Conservation (phyloP, 1,140 invertebrate species). For the Centruroides sculpturatus region DNA sequence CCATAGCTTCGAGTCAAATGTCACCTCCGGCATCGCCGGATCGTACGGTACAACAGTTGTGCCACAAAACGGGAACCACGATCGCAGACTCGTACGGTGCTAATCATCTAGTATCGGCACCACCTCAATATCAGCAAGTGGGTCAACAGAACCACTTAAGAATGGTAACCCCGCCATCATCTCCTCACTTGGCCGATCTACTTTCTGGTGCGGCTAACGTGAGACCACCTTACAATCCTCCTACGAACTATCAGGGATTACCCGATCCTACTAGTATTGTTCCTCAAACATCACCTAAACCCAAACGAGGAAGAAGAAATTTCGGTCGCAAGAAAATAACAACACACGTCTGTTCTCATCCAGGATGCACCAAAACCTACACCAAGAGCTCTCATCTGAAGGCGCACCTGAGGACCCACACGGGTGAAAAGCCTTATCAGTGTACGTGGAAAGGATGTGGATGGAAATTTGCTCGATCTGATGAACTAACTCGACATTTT, state of each 20-base stretch:
- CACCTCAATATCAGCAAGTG: slow-evolving; percentile 2
- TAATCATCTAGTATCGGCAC: not conserved
- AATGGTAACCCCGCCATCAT: slow-evolving; percentile 42
- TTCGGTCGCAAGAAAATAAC: slow-evolving; percentile 34
- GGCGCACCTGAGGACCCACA: slow-evolving; percentile 47
- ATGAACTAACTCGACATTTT: slow-evolving; percentile 39
- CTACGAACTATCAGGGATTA: not conserved
- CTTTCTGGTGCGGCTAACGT: slow-evolving; percentile 15
- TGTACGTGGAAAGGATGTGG: slow-evolving; percentile 42
- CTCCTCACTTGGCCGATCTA: slow-evolving; percentile 37
- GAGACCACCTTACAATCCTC: not conserved
- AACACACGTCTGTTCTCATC: slow-evolving; percentile 45
- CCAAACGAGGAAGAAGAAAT: slow-evolving; percentile 26
- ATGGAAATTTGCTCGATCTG: slow-evolving; percentile 43
- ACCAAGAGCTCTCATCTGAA: slow-evolving; percentile 57
- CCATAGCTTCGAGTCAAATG: slow-evolving; percentile 14
- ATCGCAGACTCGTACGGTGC: slow-evolving; percentile 1
- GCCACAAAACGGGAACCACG: slow-evolving; percentile 2
- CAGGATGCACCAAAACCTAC: slow-evolving; percentile 53
- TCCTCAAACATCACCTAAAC: not conserved
- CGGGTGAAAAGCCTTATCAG: slow-evolving; percentile 44
- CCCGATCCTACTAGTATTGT: not conserved
- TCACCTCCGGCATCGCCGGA: slow-evolving; percentile 20
- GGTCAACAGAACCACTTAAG: slow-evolving; percentile 18
- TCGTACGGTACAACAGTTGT: slow-evolving; percentile 10